phyloP scores from a whole-genome alignment of 2,888 invertebrate genomes.

The Drosophila meridiana region DNA sequence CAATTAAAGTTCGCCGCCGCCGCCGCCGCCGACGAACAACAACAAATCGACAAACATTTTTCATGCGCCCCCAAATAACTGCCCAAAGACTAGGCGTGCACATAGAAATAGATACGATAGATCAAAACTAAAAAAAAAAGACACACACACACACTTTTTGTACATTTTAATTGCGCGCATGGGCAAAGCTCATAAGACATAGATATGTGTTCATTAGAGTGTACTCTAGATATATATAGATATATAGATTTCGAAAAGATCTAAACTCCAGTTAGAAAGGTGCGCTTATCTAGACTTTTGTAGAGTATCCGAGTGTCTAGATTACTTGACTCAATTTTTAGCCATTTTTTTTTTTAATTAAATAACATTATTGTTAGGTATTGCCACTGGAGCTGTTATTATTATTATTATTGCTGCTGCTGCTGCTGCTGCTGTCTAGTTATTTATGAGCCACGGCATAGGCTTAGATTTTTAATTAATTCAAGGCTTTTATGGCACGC shows the following conservation, averaged over 20 bases:
- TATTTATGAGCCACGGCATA: conserved; percentile 74
- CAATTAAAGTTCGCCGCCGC: conserved; percentile 65
- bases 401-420: conserved; percentile 26
- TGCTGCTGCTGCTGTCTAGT: conserved; percentile 44
- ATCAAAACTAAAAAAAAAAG: conserved; percentile 22
- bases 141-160: neutral
- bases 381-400: conserved; percentile 16
- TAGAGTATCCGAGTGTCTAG: conserved; percentile 4
- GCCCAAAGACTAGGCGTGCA: conserved; percentile 33
- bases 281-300: neutral
- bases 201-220: conserved; percentile 40
- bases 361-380: conserved; percentile 41
- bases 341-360: conserved; percentile 12
- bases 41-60: conserved; percentile 47
- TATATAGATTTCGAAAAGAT: neutral
- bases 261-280: neutral
- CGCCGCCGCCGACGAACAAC: conserved; percentile 19
- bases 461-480: conserved; percentile 81
- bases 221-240: neutral
- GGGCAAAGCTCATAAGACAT: conserved; percentile 13
- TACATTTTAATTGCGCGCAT: conserved; percentile 54
- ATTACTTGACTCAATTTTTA: too few relatives aligned
- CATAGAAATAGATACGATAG: conserved; percentile 30
- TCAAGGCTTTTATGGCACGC: conserved; percentile 75
- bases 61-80: conserved; percentile 42